These are phyloP conservation scores for Nesoenas mayeri DNA, from an alignment of 2,113 vertebrate genomes.

Conservation along the genomic window DNA sequence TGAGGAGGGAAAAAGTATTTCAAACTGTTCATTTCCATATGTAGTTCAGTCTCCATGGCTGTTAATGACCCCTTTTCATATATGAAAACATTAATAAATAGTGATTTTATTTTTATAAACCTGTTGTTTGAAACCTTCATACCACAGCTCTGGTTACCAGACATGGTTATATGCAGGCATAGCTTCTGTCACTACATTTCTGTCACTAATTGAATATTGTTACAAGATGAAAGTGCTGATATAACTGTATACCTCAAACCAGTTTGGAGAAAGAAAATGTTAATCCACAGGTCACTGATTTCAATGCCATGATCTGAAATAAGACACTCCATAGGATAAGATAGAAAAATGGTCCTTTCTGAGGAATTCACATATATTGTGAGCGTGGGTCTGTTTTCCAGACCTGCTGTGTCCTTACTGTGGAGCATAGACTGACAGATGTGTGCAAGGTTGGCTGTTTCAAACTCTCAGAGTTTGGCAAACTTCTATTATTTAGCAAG, in stretches of 20 bases:
- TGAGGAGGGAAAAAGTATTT: neutral
- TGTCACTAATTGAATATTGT: no score
- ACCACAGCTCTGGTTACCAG: no score
- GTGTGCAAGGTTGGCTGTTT: neutral
- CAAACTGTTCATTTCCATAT: neutral
- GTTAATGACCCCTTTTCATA: neutral
- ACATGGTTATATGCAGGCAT: no score
- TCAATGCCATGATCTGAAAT: neutral
- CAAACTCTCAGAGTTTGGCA: neutral
- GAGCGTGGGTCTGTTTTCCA: neutral
- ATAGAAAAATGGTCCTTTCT: neutral
- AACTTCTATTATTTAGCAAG: neutral
- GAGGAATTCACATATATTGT: neutral
- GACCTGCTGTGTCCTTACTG: neutral
- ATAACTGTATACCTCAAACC: neutral
- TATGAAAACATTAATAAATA: neutral
- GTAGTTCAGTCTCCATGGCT: neutral
- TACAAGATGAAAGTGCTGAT: neutral
- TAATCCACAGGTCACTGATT: neutral
- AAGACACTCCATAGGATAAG: neutral
- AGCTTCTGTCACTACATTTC: no score
- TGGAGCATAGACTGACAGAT: neutral
- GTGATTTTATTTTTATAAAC: neutral
- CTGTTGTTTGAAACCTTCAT: neutral
- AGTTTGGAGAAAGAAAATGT: neutral